Evolutionary conservation across 2,113 vertebrate genomes (phyloP), one percentile per base, ranked within the genome.

Genomic region (Phocoena phocoena): DNA sequence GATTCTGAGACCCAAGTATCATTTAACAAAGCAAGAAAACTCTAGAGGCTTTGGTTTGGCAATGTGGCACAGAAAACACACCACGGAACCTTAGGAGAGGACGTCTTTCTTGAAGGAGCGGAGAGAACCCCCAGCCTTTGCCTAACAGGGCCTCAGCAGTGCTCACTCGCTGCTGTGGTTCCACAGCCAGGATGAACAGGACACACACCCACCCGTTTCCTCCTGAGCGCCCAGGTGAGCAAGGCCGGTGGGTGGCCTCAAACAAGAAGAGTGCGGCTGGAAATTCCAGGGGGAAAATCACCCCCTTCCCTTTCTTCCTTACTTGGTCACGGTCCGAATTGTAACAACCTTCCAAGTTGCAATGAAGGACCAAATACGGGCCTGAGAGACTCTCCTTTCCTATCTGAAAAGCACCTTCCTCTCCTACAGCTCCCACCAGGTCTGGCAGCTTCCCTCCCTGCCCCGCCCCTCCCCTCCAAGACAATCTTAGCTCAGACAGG

Each of bases 401-500:
- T 81, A 68, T 85, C 70, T 86, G 13, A 85, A 81, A 90, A 1
- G 60, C 85, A 73, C 71, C 90, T 92, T 94, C 47, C 38, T 82
- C 89, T 71, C 60, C 55, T 36, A 17, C 70, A 6, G 2, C 81
- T 76, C 47, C 77, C 80, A 10, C 28, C 74, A 26, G 76, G 17
- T 63, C 53, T 6, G 5, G 53, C 62, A 8, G 55, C n/a, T 47
- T 63, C 36, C 47, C 68, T 38, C 44, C 31, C 21, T 3, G 0
- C 53, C 65, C 77, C 60, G 4, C 21, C 76, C 31, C 81, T 15
- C n/a, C 26, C 33, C 95, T 44, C 93, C 60, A 60, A 90, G 94
- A 88, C 87, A 76, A 15, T 90, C 91, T 77, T 20, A 85, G 91
- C 82, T 91, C 93, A 96, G 97, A 96, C 96, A 95, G 97, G 97